A percentile compares a stretch with the other conserved stretches of the same genome.
Conservation (phyloP, 1,140 invertebrate genomes). For the Drosophila lacteicornis region DNA sequence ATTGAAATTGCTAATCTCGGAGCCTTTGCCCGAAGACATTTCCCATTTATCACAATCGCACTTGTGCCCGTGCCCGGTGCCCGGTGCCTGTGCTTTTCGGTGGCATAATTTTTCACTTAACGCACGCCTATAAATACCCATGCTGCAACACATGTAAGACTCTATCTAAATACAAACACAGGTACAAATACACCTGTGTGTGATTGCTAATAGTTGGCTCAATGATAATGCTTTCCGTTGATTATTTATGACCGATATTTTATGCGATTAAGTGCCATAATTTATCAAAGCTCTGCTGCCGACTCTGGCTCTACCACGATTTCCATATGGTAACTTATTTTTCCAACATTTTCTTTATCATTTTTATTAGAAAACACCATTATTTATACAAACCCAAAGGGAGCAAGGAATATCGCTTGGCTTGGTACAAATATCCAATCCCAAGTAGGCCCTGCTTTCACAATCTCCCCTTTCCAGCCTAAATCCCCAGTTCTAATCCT, state of each 20-base stretch:
- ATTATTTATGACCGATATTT: constrained; percentile 75
- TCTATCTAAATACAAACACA: constrained; percentile 43
- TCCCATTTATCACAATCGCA: constrained; percentile 74
- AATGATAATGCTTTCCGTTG: constrained; percentile 74
- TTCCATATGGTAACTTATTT: constrained; percentile 8
- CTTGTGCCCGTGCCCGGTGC: constrained; percentile 50
- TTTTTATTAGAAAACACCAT: too few species aligned
- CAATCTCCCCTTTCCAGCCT: too few species aligned
- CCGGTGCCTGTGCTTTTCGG: constrained; percentile 6
- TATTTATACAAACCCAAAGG: too few species aligned
- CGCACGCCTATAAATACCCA: constrained; percentile 76
- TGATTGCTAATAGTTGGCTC: constrained; percentile 75
- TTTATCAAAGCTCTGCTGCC: constrained; percentile 62
- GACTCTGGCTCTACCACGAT: constrained; percentile 7
- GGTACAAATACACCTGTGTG: constrained; percentile 40
- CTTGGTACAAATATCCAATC: too few species aligned
- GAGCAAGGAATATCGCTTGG: too few species aligned
- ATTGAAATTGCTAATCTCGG: constrained; percentile 56
- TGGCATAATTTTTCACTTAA: constrained; percentile 83
- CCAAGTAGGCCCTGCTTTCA: too few species aligned
- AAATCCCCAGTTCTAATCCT: too few species aligned
- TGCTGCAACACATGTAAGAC: constrained; percentile 60
- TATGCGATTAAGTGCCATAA: constrained; percentile 72
- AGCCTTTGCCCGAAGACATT: constrained; percentile 68
- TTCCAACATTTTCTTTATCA: neutral